Evolutionary conservation across 2,888 invertebrate species (phyloP).

Genomic region (Arrhopalites spinosus): DNA sequence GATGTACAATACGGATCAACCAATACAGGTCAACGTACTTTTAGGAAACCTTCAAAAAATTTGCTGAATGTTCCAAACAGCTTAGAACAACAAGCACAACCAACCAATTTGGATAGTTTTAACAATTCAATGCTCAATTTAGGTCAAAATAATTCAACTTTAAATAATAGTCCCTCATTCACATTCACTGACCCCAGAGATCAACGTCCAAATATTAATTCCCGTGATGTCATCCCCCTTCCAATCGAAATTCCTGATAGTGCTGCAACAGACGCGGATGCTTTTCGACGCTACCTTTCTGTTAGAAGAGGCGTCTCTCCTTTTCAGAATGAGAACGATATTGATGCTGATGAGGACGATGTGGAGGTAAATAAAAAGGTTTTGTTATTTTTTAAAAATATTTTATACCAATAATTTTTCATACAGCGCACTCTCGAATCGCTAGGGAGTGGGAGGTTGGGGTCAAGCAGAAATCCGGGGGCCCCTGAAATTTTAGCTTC

Average conservation of each 20-base stretch:
- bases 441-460: slow-evolving; percentile 31
- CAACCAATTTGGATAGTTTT: too few relatives aligned
- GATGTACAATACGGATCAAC: neutral
- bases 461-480: too few relatives aligned
- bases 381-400: neutral
- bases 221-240: slow-evolving; percentile 47
- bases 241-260: slow-evolving; percentile 53
- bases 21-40: too few relatives aligned
- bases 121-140: too few relatives aligned
- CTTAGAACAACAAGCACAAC: neutral
- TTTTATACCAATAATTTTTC: slow-evolving; percentile 2
- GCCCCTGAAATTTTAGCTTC: slow-evolving; percentile 2
- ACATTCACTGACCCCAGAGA: neutral
- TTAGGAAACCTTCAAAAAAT: too few relatives aligned
- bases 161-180: slow-evolving; percentile 23
- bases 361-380: neutral
- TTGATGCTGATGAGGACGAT: slow-evolving; percentile 6
- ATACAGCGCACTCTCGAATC: slow-evolving; percentile 39
- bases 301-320: slow-evolving; percentile 51
- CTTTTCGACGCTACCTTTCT: slow-evolving; percentile 53
- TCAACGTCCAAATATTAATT: neutral
- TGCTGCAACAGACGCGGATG: slow-evolving; percentile 48
- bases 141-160: neutral
- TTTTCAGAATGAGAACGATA: slow-evolving; percentile 1
- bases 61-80: too few relatives aligned